Base-by-base conservation (phyloP, 2,888 invertebrate genomes). In the Drosophila trichaetosa region DNA sequence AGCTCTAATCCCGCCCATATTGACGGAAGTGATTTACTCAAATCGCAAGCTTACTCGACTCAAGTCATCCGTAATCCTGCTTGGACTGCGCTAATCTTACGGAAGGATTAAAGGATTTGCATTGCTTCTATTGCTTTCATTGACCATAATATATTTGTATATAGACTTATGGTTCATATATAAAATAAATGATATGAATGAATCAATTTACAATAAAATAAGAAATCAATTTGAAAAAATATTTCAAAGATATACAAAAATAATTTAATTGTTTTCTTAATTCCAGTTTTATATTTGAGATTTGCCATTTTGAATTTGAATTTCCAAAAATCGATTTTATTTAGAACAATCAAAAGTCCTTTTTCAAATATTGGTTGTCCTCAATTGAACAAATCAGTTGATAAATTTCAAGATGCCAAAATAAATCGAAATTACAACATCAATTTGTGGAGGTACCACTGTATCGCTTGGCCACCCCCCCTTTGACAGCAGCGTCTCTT, bases 401-500 rank as follows among this genome's bases (percentile, higher is more conserved):
- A 7, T 6, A 0, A 29, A 6, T 29, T 29, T 29, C 29, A 29
- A 29, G 0, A 29, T 29, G 29, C 29, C 29, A 46, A 11, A 2
- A 6, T 4, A 24, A 7, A 24, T 46, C 4, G 7, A 46, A 46
- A 18, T 27, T 18, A 49, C 31, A 48, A 48, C 5, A 6, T 27
- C 6, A 18, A n/a, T n/a, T 51, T 51, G 51, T 51, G 0, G 38
- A 40, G 40, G 13, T 29, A 1, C 13, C 29, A 57, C 42, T 57
- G 57, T 57, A 33, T 10, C 8, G 8, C 8, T 16, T 24, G 46
- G 38, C 10, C 11, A 18, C 4, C 18, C 27, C 27, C 54, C 54
- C 10, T 56, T 40, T 40, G 4, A 4, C 13, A 21, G 16, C 21
- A 8, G 57, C 76, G 64, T 67, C 42, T n/a, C 76, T 75, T 56